Evolutionary conservation across 2,888 invertebrate species (phyloP).

Genomic region (Caenorhabditis sp.): DNA sequence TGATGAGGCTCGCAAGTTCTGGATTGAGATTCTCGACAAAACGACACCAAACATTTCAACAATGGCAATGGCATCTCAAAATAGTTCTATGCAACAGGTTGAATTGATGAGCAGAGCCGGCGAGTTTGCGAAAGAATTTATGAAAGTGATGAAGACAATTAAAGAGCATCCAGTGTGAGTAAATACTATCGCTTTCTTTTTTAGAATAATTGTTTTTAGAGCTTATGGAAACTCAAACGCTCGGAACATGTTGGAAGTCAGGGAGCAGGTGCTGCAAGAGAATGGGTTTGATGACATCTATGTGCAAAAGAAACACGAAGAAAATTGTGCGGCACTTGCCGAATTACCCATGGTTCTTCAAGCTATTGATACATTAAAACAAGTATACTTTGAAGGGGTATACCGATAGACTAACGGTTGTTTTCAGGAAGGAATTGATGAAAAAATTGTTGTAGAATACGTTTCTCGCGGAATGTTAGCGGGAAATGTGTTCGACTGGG

Average conservation of each 20-base stretch:
- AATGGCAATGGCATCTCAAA: conserved; percentile 90
- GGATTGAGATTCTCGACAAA: conserved; percentile 93
- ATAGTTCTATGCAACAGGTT: conserved; percentile 86
- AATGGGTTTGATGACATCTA: conserved; percentile 94
- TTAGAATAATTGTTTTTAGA: conserved; percentile 83
- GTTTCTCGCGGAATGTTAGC: conserved; percentile 84
- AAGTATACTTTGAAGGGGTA: conserved; percentile 38
- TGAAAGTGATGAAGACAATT: conserved; percentile 89
- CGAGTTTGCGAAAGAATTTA: conserved; percentile 91
- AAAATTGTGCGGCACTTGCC: conserved; percentile 90
- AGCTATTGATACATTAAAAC: conserved; percentile 85
- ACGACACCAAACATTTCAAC: conserved; percentile 87
- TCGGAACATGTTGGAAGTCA: conserved; percentile 92
- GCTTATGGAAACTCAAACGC: conserved; percentile 92
- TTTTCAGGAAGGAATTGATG: background rate
- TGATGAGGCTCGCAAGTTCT: conserved; percentile 91
- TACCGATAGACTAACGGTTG: background rate
- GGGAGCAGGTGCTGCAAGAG: conserved; percentile 93
- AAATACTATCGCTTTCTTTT: no score
- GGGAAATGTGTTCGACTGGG: conserved; percentile 99
- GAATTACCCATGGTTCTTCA: conserved; percentile 88
- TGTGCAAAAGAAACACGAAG: conserved; percentile 83
- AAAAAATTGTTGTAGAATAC: conserved; percentile 34
- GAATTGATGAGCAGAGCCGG: conserved; percentile 90
- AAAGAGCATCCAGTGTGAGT: conserved; percentile 87